These are phyloP conservation scores for Dendrolimus punctatus DNA, from an alignment of 1,140 invertebrate species.

Conservation along the genomic window DNA sequence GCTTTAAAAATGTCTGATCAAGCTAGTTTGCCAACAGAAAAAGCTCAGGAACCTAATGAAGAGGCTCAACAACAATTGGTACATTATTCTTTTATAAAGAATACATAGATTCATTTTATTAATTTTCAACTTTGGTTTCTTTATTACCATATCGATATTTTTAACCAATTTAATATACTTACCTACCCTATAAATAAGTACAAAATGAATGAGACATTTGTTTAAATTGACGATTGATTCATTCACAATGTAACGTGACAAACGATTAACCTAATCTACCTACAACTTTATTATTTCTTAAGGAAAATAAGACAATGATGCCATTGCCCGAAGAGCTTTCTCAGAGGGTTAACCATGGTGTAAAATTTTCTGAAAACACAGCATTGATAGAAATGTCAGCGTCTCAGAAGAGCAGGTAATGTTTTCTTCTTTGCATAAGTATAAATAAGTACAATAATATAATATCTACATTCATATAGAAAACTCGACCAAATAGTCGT, in stretches of 20 bases:
- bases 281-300: too few species aligned
- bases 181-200: too few species aligned
- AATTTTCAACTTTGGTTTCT: not conserved
- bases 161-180: too few species aligned
- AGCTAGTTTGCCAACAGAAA: conserved; percentile 36
- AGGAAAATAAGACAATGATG: conserved; percentile 5
- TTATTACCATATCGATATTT: too few species aligned
- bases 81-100: conserved; percentile 11
- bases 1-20: conserved; percentile 22
- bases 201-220: too few species aligned
- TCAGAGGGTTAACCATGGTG: conserved; percentile 8
- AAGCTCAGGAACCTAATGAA: conserved; percentile 37
- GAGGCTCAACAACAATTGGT: conserved; percentile 37
- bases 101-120: not conserved
- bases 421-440: not conserved
- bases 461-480: too few species aligned
- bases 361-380: conserved; percentile 14
- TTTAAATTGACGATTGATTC: too few species aligned
- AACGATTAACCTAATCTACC: too few species aligned
- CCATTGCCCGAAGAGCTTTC: conserved; percentile 3
- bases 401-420: conserved; percentile 19
- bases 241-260: too few species aligned
- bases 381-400: conserved; percentile 2
- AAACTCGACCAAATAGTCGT: too few species aligned
- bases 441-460: not conserved